These are phyloP conservation scores for Eupithecia insigniata DNA, from an alignment of 2,888 invertebrate genomes.

Conservation along the genomic window DNA sequence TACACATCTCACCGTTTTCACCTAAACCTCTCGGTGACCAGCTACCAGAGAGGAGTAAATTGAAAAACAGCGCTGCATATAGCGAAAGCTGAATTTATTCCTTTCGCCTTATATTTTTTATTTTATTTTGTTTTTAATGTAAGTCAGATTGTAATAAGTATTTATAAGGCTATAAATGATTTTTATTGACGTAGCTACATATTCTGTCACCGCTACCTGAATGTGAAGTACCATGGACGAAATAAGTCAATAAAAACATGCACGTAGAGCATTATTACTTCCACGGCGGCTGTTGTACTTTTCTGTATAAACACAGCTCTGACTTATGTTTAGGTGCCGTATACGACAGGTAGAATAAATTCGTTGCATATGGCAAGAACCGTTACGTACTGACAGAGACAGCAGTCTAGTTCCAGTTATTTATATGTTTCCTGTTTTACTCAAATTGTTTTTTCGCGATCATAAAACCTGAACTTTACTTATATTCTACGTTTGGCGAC, in stretches of 20 bases:
- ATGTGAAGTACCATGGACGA: not conserved
- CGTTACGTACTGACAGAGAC: slow-evolving; percentile 10
- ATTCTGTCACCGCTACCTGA: too few species aligned
- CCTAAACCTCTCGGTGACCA: too few species aligned
- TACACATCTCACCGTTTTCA: too few species aligned
- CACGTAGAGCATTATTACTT: not conserved
- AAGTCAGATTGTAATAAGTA: too few species aligned
- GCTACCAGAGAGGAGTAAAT: too few species aligned
- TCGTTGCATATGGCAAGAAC: slow-evolving; percentile 18
- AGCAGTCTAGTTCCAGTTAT: not conserved
- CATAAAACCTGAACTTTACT: not conserved
- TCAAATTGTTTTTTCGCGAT: not conserved
- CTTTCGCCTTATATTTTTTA: too few species aligned
- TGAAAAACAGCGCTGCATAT: too few species aligned
- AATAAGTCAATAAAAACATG: not conserved
- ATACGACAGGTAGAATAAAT: slow-evolving; percentile 20
- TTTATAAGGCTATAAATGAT: too few species aligned
- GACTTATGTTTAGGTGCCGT: not conserved
- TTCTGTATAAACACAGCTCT: slow-evolving; percentile 1
- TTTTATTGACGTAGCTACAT: too few species aligned
- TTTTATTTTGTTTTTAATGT: too few species aligned
- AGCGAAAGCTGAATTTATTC: too few species aligned
- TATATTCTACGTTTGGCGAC: too few species aligned
- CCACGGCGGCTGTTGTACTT: not conserved
- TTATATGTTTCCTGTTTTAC: not conserved